Evolutionary conservation across 2,797 vertebrate species (phyloP), one percentile per base, ranked within the genome.

Genomic region (Hirundo rustica): DNA sequence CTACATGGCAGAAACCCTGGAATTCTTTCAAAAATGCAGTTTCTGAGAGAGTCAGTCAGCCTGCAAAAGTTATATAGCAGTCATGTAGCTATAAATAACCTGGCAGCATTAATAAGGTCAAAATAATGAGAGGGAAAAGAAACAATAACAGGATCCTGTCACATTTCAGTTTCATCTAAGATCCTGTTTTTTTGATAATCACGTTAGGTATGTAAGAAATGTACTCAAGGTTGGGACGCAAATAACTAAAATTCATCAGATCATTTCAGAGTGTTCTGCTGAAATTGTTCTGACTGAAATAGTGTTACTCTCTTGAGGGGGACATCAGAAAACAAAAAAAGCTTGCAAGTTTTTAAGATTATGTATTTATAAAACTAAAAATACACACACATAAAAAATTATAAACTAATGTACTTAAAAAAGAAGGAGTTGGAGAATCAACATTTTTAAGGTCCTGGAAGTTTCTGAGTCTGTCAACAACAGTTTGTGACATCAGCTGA

Each of bases 121-220:
- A 94, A 86, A 62, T 78, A 89, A 94, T 10, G 76, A 93, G 36
- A 30, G 44, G 11, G 21, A 67, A 92, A 81, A 94, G 75, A 44
- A 22, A 12, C 14, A 29, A 3, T 58, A 71, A 92, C 16, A 64
- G 32, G 32, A 78, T 66, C 29, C n/a, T 23, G 82, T 67, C 67
- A 81, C 91, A 67, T 16, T 85, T 57, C 13, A 58, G 64, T 85
- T 67, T 84, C 34, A 51, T 17, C 66, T 58, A 67, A 88, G 30
- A 83, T 62, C 38, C 64, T 2, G 5, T 20, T 78, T 65, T 93
- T 89, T 36, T 51, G 16, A 65, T 66, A 54, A 45, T 73, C 6
- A 10, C 13, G 17, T 48, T 83, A 76, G 38, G 29, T 75, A 30
- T 38, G 3, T 40, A 85, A 70, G 54, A 53, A 77, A 85, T 72